Base-by-base conservation (phyloP, 2,797 vertebrate species). In the Syngnathus acus region DNA sequence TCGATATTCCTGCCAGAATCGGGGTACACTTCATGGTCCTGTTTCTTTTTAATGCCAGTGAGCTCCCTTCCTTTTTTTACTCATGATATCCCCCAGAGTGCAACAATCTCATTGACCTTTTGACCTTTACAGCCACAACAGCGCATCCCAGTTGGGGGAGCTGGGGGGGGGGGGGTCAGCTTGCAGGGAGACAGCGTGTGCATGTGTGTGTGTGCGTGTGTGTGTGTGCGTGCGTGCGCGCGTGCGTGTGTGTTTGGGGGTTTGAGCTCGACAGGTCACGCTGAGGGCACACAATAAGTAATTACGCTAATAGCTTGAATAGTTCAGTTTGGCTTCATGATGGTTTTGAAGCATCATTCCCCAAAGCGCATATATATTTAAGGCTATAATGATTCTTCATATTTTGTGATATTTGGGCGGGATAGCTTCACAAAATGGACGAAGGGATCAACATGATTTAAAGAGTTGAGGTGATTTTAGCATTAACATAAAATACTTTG, bases 21-120 rank as follows among this genome's bases (percentile, higher is more conserved):
- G 45, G 16, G 16, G 45, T 16, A 47, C 45, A 17, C 45, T 16
- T 43, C 42, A 43, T 8, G 7, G 3, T 17, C 17, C 11, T 8
- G 19, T 23, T 32, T 16, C 1, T 57, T 61, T 42, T 61, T 19
- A 19, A 40, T n/a, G n/a, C 38, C 21, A 7, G 4, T 21, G 14
- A 40, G 37, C 16, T 39, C n/a, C 58, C 19, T 60, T 19, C 5
- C 19, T 14, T 7, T 26, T 32, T 9, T 42, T 21, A 23, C 40
- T 16, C 6, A 21, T 40, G 40, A 45, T 39, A 54, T 68, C 82
- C 83, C 81, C 83, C 21, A 1, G 72, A 79, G 76, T 69, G 78
- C 72, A 77, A 80, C 77, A 77, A 74, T 71, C 72, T 72, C 69
- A 75, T 67, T 83, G 82, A 62, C 78, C 84, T 78, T 72, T 65